Base-by-base conservation (phyloP, 2,888 invertebrate species). In the Tetranychus piercei region DNA sequence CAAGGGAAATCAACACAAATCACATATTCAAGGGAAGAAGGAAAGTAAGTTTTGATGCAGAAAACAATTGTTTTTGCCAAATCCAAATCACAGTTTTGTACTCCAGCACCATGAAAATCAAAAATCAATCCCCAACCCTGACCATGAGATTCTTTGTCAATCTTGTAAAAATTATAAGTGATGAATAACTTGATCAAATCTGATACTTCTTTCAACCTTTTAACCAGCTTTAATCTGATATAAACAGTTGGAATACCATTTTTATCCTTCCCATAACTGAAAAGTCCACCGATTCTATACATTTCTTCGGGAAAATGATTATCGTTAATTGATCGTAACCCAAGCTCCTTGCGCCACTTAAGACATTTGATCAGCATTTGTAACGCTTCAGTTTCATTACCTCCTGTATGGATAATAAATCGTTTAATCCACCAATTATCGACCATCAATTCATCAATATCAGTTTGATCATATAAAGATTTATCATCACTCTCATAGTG, bases 251-350 rank as follows among this genome's bases (percentile, higher is more conserved):
- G 74, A 23, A 44, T 6, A 11, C 69, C 69, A 43, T 22, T 69
- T n/a, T 66, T 11, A 23, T 66, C 69, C 9, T 18, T 9, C n/a
- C 7, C 23, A 43, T 74, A 74, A 5, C 2, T 72, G 22, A 74
- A 74, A 8, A 69, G 22, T n/a, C 34, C 69, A 45, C 74, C 74
- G 7, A 45, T 20, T 7, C 66, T 5, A 23, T 43, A 69, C 7
- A 74, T 18, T 74, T 74, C 74, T n/a, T 74, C 44, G n/a, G 74
- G 74, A 69, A 74, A 74, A 23, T 74, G 22, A 69, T 43, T 67
- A 43, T 74, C 74, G 5, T 15, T 18, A n/a, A 69, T 74, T n/a
- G 34, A 34, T 11, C 44, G 44, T 8, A 74, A 7, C 20, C n/a
- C 44, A 18, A 43, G 15, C 44, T 69, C 34, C 43, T 74, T 69